Evolutionary conservation across 2,888 invertebrate species (phyloP), one percentile per base, ranked within the genome.

Genomic region (Spialia ferax): DNA sequence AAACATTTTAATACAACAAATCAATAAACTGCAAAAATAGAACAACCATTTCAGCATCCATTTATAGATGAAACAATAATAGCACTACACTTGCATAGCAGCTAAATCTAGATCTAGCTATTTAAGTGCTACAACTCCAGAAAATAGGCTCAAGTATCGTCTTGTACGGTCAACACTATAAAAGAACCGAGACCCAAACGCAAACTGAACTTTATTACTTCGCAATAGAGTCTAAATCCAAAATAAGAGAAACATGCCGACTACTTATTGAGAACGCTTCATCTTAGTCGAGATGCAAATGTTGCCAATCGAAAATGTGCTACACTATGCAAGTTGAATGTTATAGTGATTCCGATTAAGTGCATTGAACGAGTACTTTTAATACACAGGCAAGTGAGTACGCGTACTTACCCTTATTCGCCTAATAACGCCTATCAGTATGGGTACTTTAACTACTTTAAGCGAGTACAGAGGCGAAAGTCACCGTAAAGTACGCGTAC

Each of bases 161-260:
- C 42, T 42, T 42, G 15, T 42, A 42, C 42, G 42, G 42, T 42
- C 11, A 42, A 42, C 42, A 42, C 42, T 42, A 42, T 42, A 42
- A 42, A 42, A 7, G 42, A 42, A n/a, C n/a, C 13, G 2, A n/a
- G n/a, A 4, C 38, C n/a, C 15, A 42, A 15, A 42, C 6, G 15
- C n/a, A 42, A 42, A 15, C 7, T 42, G 42, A 42, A 15, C 42
- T 42, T 42, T 42, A 15, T 6, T 15, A 15, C 42, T 42, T 1
- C 11, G 42, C 8, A 15, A 15, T 42, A 42, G 15, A 42, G 42
- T 42, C 42, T 42, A 15, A 42, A 42, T 11, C 15, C n/a, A n/a
- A n/a, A n/a, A n/a, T 42, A 15, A 42, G 15, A 1, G 26, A 42
- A 15, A 42, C 42, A 7, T 42, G 42, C 11, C 15, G 15, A 42